A percentile compares a stretch with the other conserved stretches of the same genome.
Evolutionary conservation across 2,113 vertebrate species (phyloP).

Genomic region (Symphodus melops): DNA sequence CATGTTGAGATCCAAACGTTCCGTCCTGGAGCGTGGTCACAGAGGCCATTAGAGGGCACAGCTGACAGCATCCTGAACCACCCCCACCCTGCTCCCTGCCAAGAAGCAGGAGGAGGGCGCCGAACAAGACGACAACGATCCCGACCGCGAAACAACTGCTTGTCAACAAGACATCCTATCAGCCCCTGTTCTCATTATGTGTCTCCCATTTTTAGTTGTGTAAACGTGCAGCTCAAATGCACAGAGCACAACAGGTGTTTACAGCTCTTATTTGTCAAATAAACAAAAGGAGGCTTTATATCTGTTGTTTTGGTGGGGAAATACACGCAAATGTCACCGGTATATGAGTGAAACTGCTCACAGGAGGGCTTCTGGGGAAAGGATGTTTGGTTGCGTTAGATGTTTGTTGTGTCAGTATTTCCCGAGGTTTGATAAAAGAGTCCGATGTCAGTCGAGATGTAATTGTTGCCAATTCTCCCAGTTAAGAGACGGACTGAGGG

Average conservation of each 20-base stretch:
- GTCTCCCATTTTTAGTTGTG: constrained; percentile 1
- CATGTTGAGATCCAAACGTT: background rate
- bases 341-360: background rate
- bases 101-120: constrained; percentile 24
- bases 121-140: constrained; percentile 42
- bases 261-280: background rate
- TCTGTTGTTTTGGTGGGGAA: background rate
- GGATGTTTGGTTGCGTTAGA: constrained; percentile 24
- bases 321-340: constrained; percentile 26
- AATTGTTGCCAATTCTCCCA: constrained; percentile 63
- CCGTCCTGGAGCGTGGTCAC: constrained; percentile 2
- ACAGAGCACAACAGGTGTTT: constrained; percentile 33
- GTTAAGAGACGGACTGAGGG: constrained; percentile 42
- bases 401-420: constrained; percentile 37
- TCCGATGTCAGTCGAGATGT: constrained; percentile 33
- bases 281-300: constrained; percentile 1
- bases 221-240: background rate
- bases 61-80: constrained; percentile 21
- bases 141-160: constrained; percentile 38
- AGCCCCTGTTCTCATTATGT: constrained; percentile 27
- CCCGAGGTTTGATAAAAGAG: constrained; percentile 37
- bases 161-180: constrained; percentile 48
- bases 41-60: constrained; percentile 28
- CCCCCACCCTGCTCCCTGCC: constrained; percentile 19
- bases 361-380: background rate